Evolutionary conservation across 2,113 vertebrate genomes (phyloP), one percentile per base, ranked within the genome.

Genomic region (Panthera uncia): DNA sequence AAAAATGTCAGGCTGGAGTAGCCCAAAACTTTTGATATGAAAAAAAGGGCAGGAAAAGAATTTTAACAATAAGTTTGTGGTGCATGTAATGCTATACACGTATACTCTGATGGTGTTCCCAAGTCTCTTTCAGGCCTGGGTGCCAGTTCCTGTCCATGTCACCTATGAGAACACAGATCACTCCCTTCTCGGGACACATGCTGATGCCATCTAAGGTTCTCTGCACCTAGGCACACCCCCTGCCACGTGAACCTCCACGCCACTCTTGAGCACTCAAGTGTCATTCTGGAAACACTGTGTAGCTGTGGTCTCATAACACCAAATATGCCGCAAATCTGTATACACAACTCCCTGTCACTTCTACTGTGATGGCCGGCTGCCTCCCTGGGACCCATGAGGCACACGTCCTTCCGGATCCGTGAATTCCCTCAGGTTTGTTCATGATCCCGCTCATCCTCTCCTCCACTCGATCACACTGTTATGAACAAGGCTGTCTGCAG

Each of bases 121-220:
- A 68, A 41, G 48, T 82, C 27, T 52, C 19, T 78, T 85, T 80
- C 25, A 23, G 52, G 84, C 50, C 61, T 61, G 14, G 41, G 33
- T 80, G 38, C 25, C 3, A 10, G 52, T 55, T 95, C 31, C 48
- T 85, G 12, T 71, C 19, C 21, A 13, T 79, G 27, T 33, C 55
- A 65, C 18, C 31, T 88, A 45, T 52, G 78, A 96, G n/a, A 9
- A 33, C n/a, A 91, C 7, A 91, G 38, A 73, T 48, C 55, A 63
- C 21, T 83, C 68, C 48, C 52, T 19, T 83, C 14, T 81, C 4
- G 80, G 50, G 55, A 94, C 86, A 73, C 29, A 29, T 33, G n/a
- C 57, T 89, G 90, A 94, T 6, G 83, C 57, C 41, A 55, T 55
- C 29, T 29, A 68, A 94, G 38, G 19, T 81, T 81, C 76, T 93